Evolutionary conservation across 2,797 vertebrate genomes (phyloP), one percentile per base, ranked within the genome.

Genomic region (Hydrocynus forskahlii): DNA sequence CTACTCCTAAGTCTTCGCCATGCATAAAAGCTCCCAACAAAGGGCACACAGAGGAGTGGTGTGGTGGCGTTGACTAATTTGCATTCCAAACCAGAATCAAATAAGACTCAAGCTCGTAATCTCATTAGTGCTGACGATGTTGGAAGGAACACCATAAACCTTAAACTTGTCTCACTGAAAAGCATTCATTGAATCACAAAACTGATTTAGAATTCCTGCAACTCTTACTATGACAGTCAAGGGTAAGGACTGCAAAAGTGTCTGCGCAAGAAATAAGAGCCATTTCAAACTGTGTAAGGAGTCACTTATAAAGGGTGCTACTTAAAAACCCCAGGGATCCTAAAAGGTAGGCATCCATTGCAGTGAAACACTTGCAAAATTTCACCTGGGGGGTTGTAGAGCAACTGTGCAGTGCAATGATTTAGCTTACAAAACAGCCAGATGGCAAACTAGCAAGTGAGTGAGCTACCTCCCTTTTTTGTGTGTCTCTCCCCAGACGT

Each of bases 11-110:
- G 52, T 19, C 21, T 69, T 55, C 6, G 21, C 35, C 13, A 16
- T 17, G 38, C 5, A 35, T 16, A 45, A 77, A 14, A n/a, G 0
- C 52, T 69, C 19, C 6, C n/a, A 52, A 62, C 8, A 2, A 55
- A 57, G 71, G 17, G 40, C 38, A 6, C 5, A 70, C 63, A 48
- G 77, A 67, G n/a, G 19, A 70, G 40, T 23, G 3, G 57, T 48
- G n/a, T n/a, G 62, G 50, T 73, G 68, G 45, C 8, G 19, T n/a
- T 60, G 35, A 23, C 59, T 43, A 59, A 91, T 94, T 94, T 95
- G 92, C 92, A 92, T 93, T 87, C 79, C 91, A 93, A 94, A 93
- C 74, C 72, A 88, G 75, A 94, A 90, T 91, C 93, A 94, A 94
- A 94, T 85, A 84, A 90, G 89, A 69, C 78, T 78, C 76, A 54